phyloP scores from a whole-genome alignment of 2,888 invertebrate genomes.

The Leptogaster cylindrica region DNA sequence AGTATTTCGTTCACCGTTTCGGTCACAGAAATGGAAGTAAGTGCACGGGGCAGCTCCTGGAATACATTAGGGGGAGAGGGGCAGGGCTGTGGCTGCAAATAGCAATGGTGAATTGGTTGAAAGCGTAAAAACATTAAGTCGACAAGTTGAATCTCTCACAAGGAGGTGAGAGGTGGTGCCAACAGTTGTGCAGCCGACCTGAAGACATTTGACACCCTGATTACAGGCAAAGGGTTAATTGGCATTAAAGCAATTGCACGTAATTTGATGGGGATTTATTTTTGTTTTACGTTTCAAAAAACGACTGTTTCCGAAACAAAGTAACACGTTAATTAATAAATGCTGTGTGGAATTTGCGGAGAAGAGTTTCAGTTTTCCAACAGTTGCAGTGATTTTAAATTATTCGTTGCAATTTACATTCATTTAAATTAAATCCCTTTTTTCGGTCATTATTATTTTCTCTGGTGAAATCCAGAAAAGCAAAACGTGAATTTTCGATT shows the following conservation, averaged over 20 bases:
- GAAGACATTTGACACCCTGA: background rate
- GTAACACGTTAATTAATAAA: too few species aligned
- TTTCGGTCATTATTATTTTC: too few species aligned
- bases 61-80: background rate
- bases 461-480: too few species aligned
- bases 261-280: too few species aligned
- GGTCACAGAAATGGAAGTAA: constrained; percentile 5
- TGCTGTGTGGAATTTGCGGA: too few species aligned
- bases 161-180: background rate
- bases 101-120: background rate
- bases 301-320: too few species aligned
- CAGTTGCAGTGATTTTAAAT: too few species aligned
- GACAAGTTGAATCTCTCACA: background rate
- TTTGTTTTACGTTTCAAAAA: too few species aligned
- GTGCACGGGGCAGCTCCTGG: background rate
- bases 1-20: constrained; percentile 11
- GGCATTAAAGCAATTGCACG: background rate
- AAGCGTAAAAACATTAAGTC: background rate
- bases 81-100: background rate
- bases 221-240: background rate
- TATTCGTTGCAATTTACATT: too few species aligned
- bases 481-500: too few species aligned
- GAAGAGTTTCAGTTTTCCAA: too few species aligned
- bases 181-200: background rate
- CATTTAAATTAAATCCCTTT: too few species aligned